Conservation (phyloP, 2,113 vertebrate genomes). For the Phocoena sinus region DNA sequence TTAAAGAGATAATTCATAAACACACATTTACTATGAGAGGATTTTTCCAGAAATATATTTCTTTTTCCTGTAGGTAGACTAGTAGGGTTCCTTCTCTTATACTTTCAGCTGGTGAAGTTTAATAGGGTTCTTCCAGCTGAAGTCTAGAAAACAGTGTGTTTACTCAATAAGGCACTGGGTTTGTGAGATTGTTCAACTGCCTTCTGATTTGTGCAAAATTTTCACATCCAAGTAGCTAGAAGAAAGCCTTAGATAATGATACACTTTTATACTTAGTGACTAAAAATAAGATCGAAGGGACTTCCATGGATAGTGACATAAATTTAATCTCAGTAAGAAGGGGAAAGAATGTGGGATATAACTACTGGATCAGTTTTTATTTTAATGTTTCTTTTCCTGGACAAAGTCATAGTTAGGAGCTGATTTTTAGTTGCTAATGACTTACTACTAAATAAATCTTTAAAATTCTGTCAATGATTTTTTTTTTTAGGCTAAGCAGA, state of each 20-base stretch:
- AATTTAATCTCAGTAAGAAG: constrained; percentile 52
- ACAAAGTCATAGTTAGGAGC: not conserved
- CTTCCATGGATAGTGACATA: constrained; percentile 11
- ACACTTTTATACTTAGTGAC: constrained; percentile 52
- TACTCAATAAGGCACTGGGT: not conserved
- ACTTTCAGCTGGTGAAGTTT: not conserved
- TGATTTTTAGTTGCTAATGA: not conserved
- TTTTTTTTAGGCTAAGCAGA: not conserved
- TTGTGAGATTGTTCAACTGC: not conserved
- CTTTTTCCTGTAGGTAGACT: not conserved
- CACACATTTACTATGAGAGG: not conserved
- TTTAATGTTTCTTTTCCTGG: not conserved
- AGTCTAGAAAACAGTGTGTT: not conserved
- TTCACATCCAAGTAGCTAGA: not conserved
- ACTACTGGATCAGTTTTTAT: constrained; percentile 31
- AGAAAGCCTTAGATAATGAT: not conserved
- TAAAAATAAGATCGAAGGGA: constrained; percentile 9
- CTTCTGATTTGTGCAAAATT: not conserved
- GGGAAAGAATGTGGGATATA: constrained; percentile 41
- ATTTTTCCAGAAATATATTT: not conserved
- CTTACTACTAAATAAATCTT: constrained; percentile 8
- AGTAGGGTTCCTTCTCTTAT: not conserved
- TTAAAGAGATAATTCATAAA: not conserved
- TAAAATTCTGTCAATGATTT: not conserved
- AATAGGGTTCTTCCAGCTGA: not conserved